Evolutionary conservation across 2,113 vertebrate species (phyloP).

Genomic region (Eupsittula cactorum): DNA sequence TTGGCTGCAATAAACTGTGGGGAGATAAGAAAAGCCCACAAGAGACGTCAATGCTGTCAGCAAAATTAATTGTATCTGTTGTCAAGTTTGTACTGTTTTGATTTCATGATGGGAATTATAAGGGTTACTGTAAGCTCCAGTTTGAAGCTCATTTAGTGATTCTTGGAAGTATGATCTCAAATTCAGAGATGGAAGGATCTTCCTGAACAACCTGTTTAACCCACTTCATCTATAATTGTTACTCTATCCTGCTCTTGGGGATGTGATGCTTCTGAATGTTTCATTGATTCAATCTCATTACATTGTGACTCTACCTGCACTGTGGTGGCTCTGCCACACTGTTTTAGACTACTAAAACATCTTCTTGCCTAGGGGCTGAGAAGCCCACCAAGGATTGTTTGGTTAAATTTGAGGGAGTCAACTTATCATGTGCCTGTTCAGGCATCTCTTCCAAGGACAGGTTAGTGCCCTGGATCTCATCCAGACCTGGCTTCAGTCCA

Average conservation of each 20-base stretch:
- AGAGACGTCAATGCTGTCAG: conserved; percentile 51
- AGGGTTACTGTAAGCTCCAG: background rate
- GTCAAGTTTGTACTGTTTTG: background rate
- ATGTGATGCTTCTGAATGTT: background rate
- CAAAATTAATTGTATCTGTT: conserved; percentile 60
- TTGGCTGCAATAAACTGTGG: conserved; percentile 35
- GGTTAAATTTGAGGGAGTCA: background rate
- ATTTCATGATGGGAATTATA: conserved; percentile 8
- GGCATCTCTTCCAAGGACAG: conserved; percentile 6
- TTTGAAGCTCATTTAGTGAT: background rate
- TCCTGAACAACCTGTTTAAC: background rate
- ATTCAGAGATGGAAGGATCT: background rate
- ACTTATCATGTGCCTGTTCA: background rate
- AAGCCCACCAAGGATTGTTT: background rate
- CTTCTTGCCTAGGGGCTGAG: background rate
- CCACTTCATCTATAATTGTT: background rate
- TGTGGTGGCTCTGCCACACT: background rate
- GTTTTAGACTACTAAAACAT: background rate
- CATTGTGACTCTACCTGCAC: background rate
- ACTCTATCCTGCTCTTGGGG: background rate
- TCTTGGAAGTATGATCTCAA: background rate
- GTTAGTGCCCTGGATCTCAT: background rate
- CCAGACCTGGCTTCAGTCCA: background rate
- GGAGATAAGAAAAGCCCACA: conserved; percentile 51
- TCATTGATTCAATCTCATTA: background rate